Percentiles rank a stretch among this genome's conserved stretches.
These are phyloP conservation scores for Sternarchorhynchus goeldii DNA, from an alignment of 2,797 vertebrate species.

Conservation along the genomic window DNA sequence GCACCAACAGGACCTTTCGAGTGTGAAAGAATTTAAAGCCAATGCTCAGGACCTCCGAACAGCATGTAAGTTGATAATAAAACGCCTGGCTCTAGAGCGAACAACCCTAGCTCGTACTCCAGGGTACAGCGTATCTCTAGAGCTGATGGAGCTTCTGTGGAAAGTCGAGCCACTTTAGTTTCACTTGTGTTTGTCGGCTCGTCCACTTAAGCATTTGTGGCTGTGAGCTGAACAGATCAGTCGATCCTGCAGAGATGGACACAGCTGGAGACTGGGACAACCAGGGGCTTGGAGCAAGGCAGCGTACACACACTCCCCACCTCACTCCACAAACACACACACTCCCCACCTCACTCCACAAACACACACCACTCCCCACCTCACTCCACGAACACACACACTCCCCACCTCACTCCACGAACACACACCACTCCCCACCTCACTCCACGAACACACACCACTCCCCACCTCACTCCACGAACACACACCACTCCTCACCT, in stretches of 20 bases:
- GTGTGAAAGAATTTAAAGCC: too few species aligned
- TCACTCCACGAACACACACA: neutral
- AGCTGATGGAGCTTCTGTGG: too few species aligned
- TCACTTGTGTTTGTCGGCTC: slow-evolving; percentile 12
- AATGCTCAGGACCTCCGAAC: too few species aligned
- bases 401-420: neutral
- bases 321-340: neutral
- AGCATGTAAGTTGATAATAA: too few species aligned
- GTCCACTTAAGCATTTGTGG: neutral
- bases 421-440: slow-evolving; percentile 3
- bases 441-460: neutral
- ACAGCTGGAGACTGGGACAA: slow-evolving; percentile 31
- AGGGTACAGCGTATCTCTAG: too few species aligned
- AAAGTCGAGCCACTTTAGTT: neutral
- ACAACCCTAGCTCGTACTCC: too few species aligned
- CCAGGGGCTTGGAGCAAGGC: slow-evolving; percentile 31
- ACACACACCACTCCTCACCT: slow-evolving; percentile 1
- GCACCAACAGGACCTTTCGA: too few species aligned
- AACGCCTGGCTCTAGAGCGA: too few species aligned
- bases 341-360: neutral
- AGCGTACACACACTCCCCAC: neutral
- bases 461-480: neutral
- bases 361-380: neutral
- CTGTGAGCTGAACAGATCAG: slow-evolving; percentile 39
- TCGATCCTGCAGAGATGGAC: neutral